phyloP scores from a whole-genome alignment of 2,113 vertebrate genomes.

The Plecotus auritus region DNA sequence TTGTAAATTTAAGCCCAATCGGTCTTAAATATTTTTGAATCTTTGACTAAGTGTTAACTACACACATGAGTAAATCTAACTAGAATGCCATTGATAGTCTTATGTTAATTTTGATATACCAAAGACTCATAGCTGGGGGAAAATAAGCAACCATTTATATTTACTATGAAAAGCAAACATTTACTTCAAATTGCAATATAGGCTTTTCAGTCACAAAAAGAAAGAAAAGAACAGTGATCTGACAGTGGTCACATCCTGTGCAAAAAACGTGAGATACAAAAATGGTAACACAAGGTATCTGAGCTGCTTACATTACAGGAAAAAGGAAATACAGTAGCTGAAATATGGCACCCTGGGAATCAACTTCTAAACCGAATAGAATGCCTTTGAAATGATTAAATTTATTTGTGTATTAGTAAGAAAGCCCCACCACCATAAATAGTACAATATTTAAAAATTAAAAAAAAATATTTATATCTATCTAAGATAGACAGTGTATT shows the following conservation, averaged over 20 bases:
- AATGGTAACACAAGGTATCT: constrained; percentile 76
- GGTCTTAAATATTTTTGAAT: constrained; percentile 1
- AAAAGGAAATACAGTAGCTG: constrained; percentile 83
- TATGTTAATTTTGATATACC: constrained; percentile 26
- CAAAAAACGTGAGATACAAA: constrained; percentile 79
- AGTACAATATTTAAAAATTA: constrained; percentile 83
- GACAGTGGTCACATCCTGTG: constrained; percentile 84
- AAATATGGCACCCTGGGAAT: constrained; percentile 80
- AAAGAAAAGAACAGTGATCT: constrained; percentile 82
- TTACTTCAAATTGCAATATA: constrained; percentile 85
- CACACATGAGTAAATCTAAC: neutral
- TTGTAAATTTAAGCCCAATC: constrained; percentile 12
- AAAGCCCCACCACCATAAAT: constrained; percentile 85
- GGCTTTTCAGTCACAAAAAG: constrained; percentile 85
- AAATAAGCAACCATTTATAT: constrained; percentile 61
- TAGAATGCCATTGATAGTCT: neutral
- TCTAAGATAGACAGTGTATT: constrained; percentile 78
- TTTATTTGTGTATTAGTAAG: constrained; percentile 81
- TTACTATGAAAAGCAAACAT: constrained; percentile 85
- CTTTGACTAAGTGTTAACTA: neutral
- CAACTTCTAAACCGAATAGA: constrained; percentile 76
- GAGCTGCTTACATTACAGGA: constrained; percentile 77
- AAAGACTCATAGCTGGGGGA: constrained; percentile 6
- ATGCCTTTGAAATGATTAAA: constrained; percentile 79
- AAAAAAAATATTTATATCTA: constrained; percentile 83